These are phyloP conservation scores for Axea sp. DNA, from an alignment of 2,888 invertebrate genomes.

Conservation along the genomic window DNA sequence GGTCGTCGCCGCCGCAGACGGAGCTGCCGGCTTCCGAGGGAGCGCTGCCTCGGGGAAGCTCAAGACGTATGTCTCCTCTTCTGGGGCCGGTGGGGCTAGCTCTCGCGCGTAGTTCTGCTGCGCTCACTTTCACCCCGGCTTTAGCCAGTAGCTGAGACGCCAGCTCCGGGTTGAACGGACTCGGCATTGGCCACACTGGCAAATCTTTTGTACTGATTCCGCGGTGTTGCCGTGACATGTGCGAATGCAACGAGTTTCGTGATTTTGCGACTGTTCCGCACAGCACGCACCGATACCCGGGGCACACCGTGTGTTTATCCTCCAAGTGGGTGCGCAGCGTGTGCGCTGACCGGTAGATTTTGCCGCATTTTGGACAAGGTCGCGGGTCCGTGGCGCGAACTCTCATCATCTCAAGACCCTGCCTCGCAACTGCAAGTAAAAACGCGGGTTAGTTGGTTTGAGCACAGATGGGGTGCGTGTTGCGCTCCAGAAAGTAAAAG, in stretches of 20 bases:
- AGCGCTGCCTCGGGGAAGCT: constrained; percentile 86
- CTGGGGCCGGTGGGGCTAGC: constrained; percentile 92
- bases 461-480: background rate
- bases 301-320: constrained; percentile 95
- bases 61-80: constrained; percentile 88
- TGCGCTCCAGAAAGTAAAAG: constrained; percentile 9
- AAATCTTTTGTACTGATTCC: constrained; percentile 96
- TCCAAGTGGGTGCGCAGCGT: constrained; percentile 94
- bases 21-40: constrained; percentile 86
- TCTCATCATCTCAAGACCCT: constrained; percentile 90
- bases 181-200: constrained; percentile 95
- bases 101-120: constrained; percentile 90
- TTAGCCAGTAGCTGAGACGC: constrained; percentile 90
- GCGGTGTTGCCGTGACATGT: constrained; percentile 95
- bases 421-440: constrained; percentile 83
- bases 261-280: constrained; percentile 96
- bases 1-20: constrained; percentile 89
- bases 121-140: constrained; percentile 92
- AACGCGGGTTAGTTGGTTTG: constrained; percentile 16
- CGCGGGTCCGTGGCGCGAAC: constrained; percentile 95
- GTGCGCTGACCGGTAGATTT: constrained; percentile 95
- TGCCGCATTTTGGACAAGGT: constrained; percentile 95
- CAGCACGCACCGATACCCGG: constrained; percentile 93
- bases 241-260: constrained; percentile 93
- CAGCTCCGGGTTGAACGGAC: constrained; percentile 93